Percentiles rank a stretch among this genome's conserved stretches.
phyloP scores from a whole-genome alignment of 1,140 invertebrate species.

The Drosophila novamexicana region DNA sequence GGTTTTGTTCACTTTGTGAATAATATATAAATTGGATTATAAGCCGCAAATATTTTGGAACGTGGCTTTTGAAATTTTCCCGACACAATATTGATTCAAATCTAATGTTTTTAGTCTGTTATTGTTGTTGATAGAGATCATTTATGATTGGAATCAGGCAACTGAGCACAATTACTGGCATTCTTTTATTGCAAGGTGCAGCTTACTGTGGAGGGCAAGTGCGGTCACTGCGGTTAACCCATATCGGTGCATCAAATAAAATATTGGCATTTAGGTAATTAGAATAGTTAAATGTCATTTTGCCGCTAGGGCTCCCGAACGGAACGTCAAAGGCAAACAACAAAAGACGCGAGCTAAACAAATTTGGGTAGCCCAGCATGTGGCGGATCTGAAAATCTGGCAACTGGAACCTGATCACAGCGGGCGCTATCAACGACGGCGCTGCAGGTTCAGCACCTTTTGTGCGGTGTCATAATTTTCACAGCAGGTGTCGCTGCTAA shows the following conservation, averaged over 20 bases:
- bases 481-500: constrained; percentile 82
- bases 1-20: too few relatives aligned
- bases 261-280: constrained; percentile 48
- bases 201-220: too few relatives aligned
- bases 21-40: too few relatives aligned
- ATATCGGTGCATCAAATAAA: constrained; percentile 16
- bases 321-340: constrained; percentile 22
- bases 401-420: constrained; percentile 41
- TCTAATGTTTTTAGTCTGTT: too few relatives aligned
- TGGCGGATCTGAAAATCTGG: constrained; percentile 12
- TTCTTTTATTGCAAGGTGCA: too few relatives aligned
- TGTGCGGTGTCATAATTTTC: constrained; percentile 83
- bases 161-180: too few relatives aligned
- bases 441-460: constrained; percentile 76
- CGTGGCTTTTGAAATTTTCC: too few relatives aligned
- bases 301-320: constrained; percentile 5
- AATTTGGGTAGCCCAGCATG: constrained; percentile 71
- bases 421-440: constrained; percentile 70
- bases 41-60: too few relatives aligned
- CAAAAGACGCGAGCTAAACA: constrained; percentile 71
- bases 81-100: too few relatives aligned
- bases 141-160: too few relatives aligned
- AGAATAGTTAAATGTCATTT: constrained; percentile 61
- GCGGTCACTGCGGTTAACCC: neutral
- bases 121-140: too few relatives aligned